phyloP scores from a whole-genome alignment of 2,888 invertebrate genomes.

The Leptinotarsa tumamoca region DNA sequence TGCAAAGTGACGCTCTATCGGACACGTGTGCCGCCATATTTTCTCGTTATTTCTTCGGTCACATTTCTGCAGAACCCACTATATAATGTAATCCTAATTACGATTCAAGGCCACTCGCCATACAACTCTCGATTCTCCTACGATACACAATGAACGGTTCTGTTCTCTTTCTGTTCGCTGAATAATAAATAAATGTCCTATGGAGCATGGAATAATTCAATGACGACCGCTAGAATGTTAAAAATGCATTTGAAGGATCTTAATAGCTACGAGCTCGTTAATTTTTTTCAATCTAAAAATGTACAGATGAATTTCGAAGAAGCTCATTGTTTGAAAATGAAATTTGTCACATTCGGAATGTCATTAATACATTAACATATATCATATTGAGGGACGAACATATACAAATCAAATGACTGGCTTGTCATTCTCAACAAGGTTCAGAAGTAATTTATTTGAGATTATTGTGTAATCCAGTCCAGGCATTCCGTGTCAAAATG shows the following conservation, averaged over 20 bases:
- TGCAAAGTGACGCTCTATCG: neutral
- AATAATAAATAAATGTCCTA: neutral
- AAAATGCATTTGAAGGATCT: neutral
- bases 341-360: no score
- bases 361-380: no score
- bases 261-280: no score
- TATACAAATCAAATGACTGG: no score
- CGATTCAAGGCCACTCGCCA: slow-evolving; percentile 6
- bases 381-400: no score
- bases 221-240: neutral
- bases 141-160: slow-evolving; percentile 3
- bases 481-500: no score
- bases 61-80: neutral
- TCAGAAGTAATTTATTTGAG: no score
- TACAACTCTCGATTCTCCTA: slow-evolving; percentile 2
- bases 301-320: no score
- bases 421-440: no score
- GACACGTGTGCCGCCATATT: neutral
- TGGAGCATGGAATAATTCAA: neutral
- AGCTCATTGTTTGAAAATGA: no score
- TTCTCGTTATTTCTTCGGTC: neutral
- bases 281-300: no score
- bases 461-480: no score
- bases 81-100: slow-evolving; percentile 5
- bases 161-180: neutral